Conservation (phyloP, 2,797 vertebrate genomes). For the Mormyrus proboscirostris region DNA sequence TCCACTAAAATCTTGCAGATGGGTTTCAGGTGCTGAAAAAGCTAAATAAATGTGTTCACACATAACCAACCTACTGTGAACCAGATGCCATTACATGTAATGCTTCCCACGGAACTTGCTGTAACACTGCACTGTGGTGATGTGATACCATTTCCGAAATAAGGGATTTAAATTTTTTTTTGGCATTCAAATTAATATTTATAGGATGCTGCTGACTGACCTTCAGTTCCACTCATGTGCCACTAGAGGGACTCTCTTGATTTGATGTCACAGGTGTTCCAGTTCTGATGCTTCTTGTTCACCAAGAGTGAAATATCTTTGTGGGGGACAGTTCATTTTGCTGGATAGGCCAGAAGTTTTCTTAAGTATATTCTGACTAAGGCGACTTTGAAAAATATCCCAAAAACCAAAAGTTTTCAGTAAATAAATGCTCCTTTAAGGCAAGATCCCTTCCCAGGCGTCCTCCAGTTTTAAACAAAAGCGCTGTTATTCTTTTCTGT, state of each 20-base stretch:
- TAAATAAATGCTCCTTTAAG: constrained; percentile 8
- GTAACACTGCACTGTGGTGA: neutral
- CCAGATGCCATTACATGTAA: neutral
- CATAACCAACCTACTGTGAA: neutral
- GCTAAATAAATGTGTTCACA: neutral
- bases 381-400: neutral
- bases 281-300: neutral
- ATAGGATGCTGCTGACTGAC: neutral
- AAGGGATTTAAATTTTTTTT: neutral
- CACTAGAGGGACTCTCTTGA: neutral
- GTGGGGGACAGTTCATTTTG: neutral
- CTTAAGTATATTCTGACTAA: neutral
- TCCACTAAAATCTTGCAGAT: neutral
- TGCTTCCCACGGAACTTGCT: neutral
- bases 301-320: neutral
- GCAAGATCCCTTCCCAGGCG: neutral
- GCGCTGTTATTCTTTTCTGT: neutral
- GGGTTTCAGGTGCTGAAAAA: neutral
- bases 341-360: neutral
- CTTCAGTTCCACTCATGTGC: neutral
- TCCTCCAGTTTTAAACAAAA: constrained; percentile 8
- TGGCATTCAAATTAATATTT: neutral
- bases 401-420: neutral
- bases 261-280: neutral
- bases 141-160: neutral